Evolutionary conservation across 2,113 vertebrate genomes (phyloP), one percentile per base, ranked within the genome.

Genomic region (Oenanthe oenanthe): DNA sequence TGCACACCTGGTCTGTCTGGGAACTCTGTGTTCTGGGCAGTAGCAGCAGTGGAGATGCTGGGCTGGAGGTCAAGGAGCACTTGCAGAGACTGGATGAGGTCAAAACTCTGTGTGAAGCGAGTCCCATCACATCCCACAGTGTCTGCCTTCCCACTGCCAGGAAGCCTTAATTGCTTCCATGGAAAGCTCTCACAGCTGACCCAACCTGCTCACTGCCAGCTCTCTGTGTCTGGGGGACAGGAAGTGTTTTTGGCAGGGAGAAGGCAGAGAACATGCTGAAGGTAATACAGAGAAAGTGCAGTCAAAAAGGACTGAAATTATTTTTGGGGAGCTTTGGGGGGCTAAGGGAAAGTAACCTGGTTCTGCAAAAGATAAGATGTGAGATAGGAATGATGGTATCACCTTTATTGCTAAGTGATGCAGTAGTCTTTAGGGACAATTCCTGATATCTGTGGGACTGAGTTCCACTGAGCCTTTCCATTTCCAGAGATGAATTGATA

Each of bases 1-100:
- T 79, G 66, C 12, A 2, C 94, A 96, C 89, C 92, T 96, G 92
- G 70, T 22, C 81, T 96, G 92, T 90, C 93, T 95, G 95, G 89
- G 90, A 96, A 95, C 85, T 68, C 10, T 3, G 22, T 67, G 82
- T 96, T 92, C 89, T 85, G 87, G 92, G 81, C 73, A 58, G 67
- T 31, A 51, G 89, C 48, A 83, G 63, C 57, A 25, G 7, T 66
- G 66, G 57, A 88, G 73, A 36, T 90, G 78, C 72, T 84, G 72
- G 83, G 56, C 72, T 79, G 72, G 60, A 93, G 88, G 91, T 95
- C 65, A 48, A 62, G 74, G 88, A 86, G 65, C 38, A 9, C 26
- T 84, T 89, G 34, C 50, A 61, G 79, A 84, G 81, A 61, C 65
- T 48, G 83, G 58, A 83, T 75, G 87, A 94, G 85, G 88, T 93